Percentiles rank a stretch among this genome's conserved stretches.
These are phyloP conservation scores for Pemphredon lugubris DNA, from an alignment of 2,888 invertebrate genomes.

Conservation along the genomic window DNA sequence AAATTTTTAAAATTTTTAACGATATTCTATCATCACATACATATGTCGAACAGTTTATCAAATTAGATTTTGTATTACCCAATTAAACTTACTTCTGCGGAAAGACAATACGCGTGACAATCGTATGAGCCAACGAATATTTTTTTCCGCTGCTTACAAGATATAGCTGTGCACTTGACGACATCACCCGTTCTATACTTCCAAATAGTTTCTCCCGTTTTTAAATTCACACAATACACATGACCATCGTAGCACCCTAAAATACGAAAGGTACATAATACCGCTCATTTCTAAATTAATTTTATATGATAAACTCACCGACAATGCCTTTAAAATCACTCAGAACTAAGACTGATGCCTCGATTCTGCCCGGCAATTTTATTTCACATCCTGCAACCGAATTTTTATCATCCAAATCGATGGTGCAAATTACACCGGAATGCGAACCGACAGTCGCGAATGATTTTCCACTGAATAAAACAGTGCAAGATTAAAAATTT, in stretches of 20 bases:
- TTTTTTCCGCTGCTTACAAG: constrained; percentile 77
- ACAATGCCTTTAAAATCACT: constrained; percentile 83
- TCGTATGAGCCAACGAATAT: constrained; percentile 89
- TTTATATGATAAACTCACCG: constrained; percentile 81
- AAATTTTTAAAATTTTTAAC: constrained; percentile 23
- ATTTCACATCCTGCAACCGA: constrained; percentile 82
- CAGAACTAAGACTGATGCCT: constrained; percentile 84
- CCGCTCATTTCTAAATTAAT: too few species aligned
- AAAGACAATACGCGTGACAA: constrained; percentile 84
- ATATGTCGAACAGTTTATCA: not conserved
- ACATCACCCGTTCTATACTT: constrained; percentile 83
- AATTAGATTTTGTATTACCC: constrained; percentile 7
- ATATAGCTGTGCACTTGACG: constrained; percentile 85
- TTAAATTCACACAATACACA: constrained; percentile 85
- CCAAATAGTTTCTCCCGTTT: constrained; percentile 84
- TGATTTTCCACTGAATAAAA: constrained; percentile 60
- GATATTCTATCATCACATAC: not conserved
- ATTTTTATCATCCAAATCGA: constrained; percentile 82
- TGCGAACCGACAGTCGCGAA: constrained; percentile 87
- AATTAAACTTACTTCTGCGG: constrained; percentile 81
- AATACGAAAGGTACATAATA: constrained; percentile 4
- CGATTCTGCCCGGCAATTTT: constrained; percentile 86
- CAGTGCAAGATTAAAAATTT: not conserved
- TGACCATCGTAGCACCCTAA: constrained; percentile 88
- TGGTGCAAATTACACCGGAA: constrained; percentile 86